A percentile compares a stretch with the other conserved stretches of the same genome.
phyloP scores from a whole-genome alignment of 2,888 invertebrate genomes.

The Bombylius discolor region DNA sequence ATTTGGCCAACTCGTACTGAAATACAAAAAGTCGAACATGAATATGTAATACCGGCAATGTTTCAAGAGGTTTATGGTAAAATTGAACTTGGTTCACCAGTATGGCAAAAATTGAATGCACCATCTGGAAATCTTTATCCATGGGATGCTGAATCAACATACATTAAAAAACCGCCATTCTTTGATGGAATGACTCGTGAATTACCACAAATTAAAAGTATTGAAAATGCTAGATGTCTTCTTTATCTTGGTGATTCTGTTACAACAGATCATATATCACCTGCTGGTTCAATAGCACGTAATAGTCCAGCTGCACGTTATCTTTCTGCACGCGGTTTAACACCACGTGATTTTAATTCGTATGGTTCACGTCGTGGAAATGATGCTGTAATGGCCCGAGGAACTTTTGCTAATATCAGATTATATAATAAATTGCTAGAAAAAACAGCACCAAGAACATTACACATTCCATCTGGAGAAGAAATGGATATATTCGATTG shows the following conservation, averaged over 20 bases:
- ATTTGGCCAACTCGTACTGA: conserved; percentile 91
- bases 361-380: conserved; percentile 96
- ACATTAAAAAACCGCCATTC: conserved; percentile 93
- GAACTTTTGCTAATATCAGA: conserved; percentile 97
- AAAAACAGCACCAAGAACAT: conserved; percentile 69
- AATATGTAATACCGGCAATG: conserved; percentile 90
- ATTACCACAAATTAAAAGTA: conserved; percentile 45
- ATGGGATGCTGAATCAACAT: conserved; percentile 84
- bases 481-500: conserved; percentile 93
- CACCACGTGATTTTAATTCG: conserved; percentile 92
- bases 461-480: conserved; percentile 77
- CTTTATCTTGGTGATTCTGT: conserved; percentile 90
- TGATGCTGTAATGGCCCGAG: conserved; percentile 93
- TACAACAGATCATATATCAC: conserved; percentile 97
- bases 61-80: conserved; percentile 62
- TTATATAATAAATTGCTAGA: conserved; percentile 78
- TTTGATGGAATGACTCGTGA: conserved; percentile 63
- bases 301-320: conserved; percentile 68
- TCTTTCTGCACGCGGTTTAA: conserved; percentile 40
- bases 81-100: conserved; percentile 70
- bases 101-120: conserved; percentile 73
- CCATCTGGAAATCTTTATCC: conserved; percentile 76
- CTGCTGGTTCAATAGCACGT: conserved; percentile 92
- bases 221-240: conserved; percentile 66
- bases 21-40: conserved; percentile 78